A percentile compares a stretch with the other conserved stretches of the same genome.
Conservation (phyloP, 2,888 invertebrate species). For the Eupithecia inturbata region DNA sequence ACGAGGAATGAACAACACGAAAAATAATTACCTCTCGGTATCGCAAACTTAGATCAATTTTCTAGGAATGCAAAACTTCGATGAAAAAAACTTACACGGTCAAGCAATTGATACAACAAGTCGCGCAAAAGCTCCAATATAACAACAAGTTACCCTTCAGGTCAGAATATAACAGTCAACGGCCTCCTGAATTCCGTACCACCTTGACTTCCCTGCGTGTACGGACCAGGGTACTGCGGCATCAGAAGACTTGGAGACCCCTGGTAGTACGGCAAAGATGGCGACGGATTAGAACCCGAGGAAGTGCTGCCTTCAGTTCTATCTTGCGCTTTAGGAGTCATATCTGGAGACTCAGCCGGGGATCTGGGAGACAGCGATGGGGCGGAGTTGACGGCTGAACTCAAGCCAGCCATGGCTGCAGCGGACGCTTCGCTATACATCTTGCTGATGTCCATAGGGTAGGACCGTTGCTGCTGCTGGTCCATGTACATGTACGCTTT, state of each 20-base stretch:
- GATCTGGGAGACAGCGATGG: slow-evolving; percentile 77
- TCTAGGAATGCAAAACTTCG: slow-evolving; percentile 21
- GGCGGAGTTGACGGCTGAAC: slow-evolving; percentile 73
- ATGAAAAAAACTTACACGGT: slow-evolving; percentile 31
- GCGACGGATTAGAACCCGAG: slow-evolving; percentile 86
- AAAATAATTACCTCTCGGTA: slow-evolving; percentile 18
- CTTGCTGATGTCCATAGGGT: slow-evolving; percentile 87
- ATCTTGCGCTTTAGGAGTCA: slow-evolving; percentile 77
- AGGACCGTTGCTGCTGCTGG: slow-evolving; percentile 81
- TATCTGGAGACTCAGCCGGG: slow-evolving; percentile 83
- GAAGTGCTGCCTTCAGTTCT: slow-evolving; percentile 84
- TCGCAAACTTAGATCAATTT: slow-evolving; percentile 22
- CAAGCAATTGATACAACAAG: slow-evolving; percentile 39
- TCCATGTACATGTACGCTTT: slow-evolving; percentile 92
- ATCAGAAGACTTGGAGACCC: slow-evolving; percentile 85
- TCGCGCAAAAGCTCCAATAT: slow-evolving; percentile 42
- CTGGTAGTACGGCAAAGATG: slow-evolving; percentile 85
- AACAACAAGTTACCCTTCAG: slow-evolving; percentile 76
- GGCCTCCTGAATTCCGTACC: slow-evolving; percentile 89
- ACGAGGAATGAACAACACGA: slow-evolving; percentile 36
- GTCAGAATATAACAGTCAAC: slow-evolving; percentile 92
- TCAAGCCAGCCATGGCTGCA: slow-evolving; percentile 83
- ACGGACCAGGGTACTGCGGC: slow-evolving; percentile 87
- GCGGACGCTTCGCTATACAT: slow-evolving; percentile 87
- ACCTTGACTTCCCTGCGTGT: slow-evolving; percentile 82